Conservation (phyloP, 2,888 invertebrate genomes). For the Nebria salina region DNA sequence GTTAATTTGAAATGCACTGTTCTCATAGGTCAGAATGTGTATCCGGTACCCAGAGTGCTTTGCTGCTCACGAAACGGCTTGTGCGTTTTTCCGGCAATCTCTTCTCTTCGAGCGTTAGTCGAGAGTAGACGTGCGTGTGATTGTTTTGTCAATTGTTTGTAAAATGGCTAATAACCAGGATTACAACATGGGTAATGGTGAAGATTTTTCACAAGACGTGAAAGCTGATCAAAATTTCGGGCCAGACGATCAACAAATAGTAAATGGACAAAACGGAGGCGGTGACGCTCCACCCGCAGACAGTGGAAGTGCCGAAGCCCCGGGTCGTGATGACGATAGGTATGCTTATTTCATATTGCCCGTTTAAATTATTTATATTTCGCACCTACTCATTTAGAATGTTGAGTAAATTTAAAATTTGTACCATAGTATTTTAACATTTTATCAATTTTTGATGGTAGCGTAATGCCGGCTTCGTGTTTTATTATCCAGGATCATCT, state of each 20-base stretch:
- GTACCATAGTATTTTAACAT: slow-evolving; percentile 19
- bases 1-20: slow-evolving; percentile 13
- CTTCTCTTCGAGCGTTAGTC: slow-evolving; percentile 57
- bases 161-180: slow-evolving; percentile 70
- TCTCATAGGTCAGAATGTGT: slow-evolving; percentile 10
- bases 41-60: slow-evolving; percentile 51
- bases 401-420: slow-evolving; percentile 39
- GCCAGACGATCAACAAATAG: slow-evolving; percentile 62
- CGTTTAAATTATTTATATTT: not conserved
- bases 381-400: slow-evolving; percentile 10
- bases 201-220: slow-evolving; percentile 82
- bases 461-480: slow-evolving; percentile 46
- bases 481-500: slow-evolving; percentile 47
- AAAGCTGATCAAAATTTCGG: slow-evolving; percentile 71
- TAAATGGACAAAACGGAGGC: slow-evolving; percentile 70
- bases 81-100: slow-evolving; percentile 52
- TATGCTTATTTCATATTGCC: slow-evolving; percentile 59
- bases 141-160: slow-evolving; percentile 58
- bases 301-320: slow-evolving; percentile 78
- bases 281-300: slow-evolving; percentile 74
- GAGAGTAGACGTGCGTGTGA: slow-evolving; percentile 56
- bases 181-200: slow-evolving; percentile 78
- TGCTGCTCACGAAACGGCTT: slow-evolving; percentile 38
- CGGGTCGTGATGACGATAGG: slow-evolving; percentile 85
- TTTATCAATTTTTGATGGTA: slow-evolving; percentile 37